These are phyloP conservation scores for Synanthedon tipuliformis DNA, from an alignment of 2,888 invertebrate genomes.

Conservation along the genomic window DNA sequence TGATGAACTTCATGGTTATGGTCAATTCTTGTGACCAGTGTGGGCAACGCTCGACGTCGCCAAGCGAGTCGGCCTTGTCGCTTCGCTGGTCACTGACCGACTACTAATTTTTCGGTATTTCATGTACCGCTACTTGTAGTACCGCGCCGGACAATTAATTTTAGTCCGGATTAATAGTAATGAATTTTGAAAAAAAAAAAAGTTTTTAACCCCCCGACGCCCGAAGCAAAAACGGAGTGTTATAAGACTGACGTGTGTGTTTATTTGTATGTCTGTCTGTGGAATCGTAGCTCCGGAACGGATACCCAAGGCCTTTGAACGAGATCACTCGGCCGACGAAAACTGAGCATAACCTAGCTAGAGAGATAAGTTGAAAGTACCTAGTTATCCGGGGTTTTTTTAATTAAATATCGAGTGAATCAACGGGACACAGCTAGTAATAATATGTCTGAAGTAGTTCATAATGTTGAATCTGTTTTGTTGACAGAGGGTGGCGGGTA, in stretches of 20 bases:
- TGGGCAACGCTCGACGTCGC: constrained; percentile 16
- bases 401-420: not conserved
- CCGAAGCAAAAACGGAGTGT: no score
- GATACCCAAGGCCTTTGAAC: no score
- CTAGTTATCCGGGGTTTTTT: no score
- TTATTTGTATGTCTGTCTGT: no score
- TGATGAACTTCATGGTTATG: constrained; percentile 12
- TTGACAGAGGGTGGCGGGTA: constrained; percentile 59
- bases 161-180: no score
- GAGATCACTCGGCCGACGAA: no score
- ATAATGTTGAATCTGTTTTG: constrained; percentile 8
- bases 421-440: not conserved
- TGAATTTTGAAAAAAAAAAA: no score
- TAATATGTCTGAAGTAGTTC: not conserved
- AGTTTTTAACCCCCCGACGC: no score
- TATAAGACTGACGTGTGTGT: no score
- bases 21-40: constrained; percentile 7
- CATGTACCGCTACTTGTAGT: not conserved
- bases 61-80: constrained; percentile 27
- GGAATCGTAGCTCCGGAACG: no score
- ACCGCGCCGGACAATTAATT: not conserved
- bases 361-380: no score
- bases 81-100: constrained; percentile 11
- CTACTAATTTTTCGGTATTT: constrained; percentile 3
- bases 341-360: no score